Base-by-base conservation (phyloP, 2,113 vertebrate species). In the Chrysemys picta region DNA sequence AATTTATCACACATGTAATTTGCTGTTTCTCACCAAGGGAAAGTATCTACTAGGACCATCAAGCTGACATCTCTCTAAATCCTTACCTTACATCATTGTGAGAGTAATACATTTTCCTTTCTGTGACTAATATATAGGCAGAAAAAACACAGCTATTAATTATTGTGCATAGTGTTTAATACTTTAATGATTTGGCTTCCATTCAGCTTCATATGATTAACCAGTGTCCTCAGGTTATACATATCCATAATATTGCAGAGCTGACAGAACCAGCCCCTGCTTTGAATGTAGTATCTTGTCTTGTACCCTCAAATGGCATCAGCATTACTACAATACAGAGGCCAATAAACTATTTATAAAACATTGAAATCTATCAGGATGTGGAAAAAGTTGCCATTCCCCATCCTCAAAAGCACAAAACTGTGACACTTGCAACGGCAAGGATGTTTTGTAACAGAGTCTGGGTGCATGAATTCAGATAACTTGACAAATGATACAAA, bases 381-480 rank as follows among this genome's bases (percentile, higher is more conserved):
- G 21, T 35, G 35, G 42, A 85, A 95, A n/a, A 82, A 27, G 2
- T 35, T 91, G 90, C 56, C 86, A 17, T 1, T 78, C 2, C 1
- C 76, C 86, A 45, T 52, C 22, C 6, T 82, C 88, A 65, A 82
- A 52, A 76, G 21, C 25, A 75, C 4, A 82, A 82, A 89, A 1
- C 6, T 81, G 25, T 78, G 50, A 50, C 25, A 76, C 56, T 84
- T 69, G 52, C 80, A 87, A 82, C 79, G 24, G 38, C 11, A 94
- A 57, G 82, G 14, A 10, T 69, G 13, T 29, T 59, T 88, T 29
- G 47, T 89, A 93, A 38, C 0, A 10, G 79, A 90, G 13, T 0
- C 27, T 59, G 14, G 1, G n/a, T n/a, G 2, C 5, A 8, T 0
- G 1, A 2, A 6, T 29, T 88, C 72, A 76, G 10, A 47, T 80